Evolutionary conservation across 1,140 invertebrate species (phyloP).

Genomic region (Ceratoteleas bidentatus): DNA sequence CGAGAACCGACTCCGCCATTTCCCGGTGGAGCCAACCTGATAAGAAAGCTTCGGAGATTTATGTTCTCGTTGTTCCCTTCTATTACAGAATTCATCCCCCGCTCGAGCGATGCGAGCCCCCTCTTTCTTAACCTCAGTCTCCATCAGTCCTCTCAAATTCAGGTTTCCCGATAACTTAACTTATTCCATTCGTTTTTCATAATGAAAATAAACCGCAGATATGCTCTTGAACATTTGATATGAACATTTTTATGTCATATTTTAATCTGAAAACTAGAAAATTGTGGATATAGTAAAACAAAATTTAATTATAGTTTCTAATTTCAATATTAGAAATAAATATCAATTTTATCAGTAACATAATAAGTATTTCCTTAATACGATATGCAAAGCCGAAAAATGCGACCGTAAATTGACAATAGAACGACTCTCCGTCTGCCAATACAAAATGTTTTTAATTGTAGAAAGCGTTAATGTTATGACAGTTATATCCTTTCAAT

Average conservation of each 20-base stretch:
- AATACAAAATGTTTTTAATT: background rate
- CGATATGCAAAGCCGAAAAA: no score
- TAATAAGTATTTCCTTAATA: no score
- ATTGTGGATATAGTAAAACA: no score
- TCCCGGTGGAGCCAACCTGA: conserved; percentile 65
- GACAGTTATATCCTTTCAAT: conserved; percentile 40
- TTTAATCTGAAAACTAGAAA: background rate
- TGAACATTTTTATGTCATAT: no score
- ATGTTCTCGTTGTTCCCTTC: conserved; percentile 73
- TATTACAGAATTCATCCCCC: conserved; percentile 52
- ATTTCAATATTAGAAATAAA: no score
- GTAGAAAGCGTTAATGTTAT: background rate
- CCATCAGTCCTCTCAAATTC: conserved; percentile 55
- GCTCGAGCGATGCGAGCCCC: conserved; percentile 18
- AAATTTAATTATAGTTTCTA: no score
- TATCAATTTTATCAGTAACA: no score
- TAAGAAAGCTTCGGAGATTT: conserved; percentile 75
- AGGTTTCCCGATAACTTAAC: conserved; percentile 59
- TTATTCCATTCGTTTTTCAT: conserved; percentile 47
- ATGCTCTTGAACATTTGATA: no score
- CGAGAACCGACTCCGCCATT: conserved; percentile 65
- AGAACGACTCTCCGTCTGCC: background rate
- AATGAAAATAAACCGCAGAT: background rate
- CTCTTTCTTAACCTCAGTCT: conserved; percentile 55
- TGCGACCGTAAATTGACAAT: background rate